Evolutionary conservation across 2,888 invertebrate species (phyloP).

Genomic region (Heliconius aoede): DNA sequence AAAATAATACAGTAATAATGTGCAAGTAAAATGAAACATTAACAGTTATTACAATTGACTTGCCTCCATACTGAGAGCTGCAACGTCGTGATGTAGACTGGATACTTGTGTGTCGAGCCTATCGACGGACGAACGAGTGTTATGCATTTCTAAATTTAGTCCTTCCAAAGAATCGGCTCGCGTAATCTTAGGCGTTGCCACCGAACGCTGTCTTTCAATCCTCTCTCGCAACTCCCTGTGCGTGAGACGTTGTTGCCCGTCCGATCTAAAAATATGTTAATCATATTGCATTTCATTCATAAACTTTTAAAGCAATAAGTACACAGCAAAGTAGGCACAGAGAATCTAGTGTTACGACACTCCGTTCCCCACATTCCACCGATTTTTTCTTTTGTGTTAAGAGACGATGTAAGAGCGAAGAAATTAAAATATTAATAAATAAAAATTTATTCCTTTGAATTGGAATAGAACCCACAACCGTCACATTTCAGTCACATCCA

Average conservation of each 20-base stretch:
- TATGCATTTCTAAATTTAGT: slow-evolving; percentile 82
- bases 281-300: slow-evolving; percentile 21
- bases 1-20: no score
- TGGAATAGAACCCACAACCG: no score
- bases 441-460: no score
- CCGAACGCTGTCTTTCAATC: slow-evolving; percentile 87
- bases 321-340: no score
- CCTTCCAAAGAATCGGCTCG: slow-evolving; percentile 85
- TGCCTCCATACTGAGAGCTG: slow-evolving; percentile 92
- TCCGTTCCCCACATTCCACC: no score
- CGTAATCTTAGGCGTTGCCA: slow-evolving; percentile 81
- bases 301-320: background rate
- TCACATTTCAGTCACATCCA: no score
- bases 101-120: slow-evolving; percentile 92
- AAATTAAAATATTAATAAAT: no score
- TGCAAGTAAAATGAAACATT: background rate
- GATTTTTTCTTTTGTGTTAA: no score
- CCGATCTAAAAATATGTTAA: slow-evolving; percentile 58
- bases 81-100: slow-evolving; percentile 92
- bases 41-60: slow-evolving; percentile 47
- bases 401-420: no score
- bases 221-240: slow-evolving; percentile 84
- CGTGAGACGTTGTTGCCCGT: slow-evolving; percentile 70
- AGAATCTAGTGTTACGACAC: no score
- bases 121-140: slow-evolving; percentile 85